Base-by-base conservation (phyloP, 2,888 invertebrate genomes). In the Stenchaetothrips biformis region DNA sequence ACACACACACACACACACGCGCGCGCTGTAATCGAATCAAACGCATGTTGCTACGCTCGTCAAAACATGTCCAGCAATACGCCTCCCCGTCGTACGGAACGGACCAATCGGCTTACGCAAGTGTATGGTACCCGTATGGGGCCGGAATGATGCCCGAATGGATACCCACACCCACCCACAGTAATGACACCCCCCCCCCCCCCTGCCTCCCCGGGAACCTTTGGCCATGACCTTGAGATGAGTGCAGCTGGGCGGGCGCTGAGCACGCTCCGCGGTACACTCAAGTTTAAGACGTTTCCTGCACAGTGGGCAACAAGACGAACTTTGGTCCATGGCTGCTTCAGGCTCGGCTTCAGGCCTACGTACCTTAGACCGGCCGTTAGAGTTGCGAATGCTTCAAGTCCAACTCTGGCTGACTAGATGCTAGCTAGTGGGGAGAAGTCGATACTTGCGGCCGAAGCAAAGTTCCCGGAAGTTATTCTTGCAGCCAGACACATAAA, bases 31-130 rank as follows among this genome's bases (percentile, higher is more conserved):
- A 74, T 74, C 67, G 67, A 74, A 74, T 74, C 67, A 74, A 74
- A 74, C 67, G 67, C 67, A 74, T 74, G 67, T 74, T 74, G 67
- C 67, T 74, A 11, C 25, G 67, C 67, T 74, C 67, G 25, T 74
- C 67, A 74, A 21, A 74, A 74, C 67, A 74, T 74, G 67, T 74
- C 25, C 67, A 74, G 67, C 67, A 74, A 21, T 21, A 67, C 67
- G 21, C 67, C 21, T n/a, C 67, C 67, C 11, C 67, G 67, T 74
- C 67, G n/a, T 25, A 11, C 67, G 67, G 25, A 37, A 37, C 37
- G 67, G n/a, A 7, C 67, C 67, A 74, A 74, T 74, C 67, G 67
- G 67, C 67, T 74, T 74, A 74, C 67, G 67, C 67, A 74, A 74
- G 67, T 74, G 21, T 13, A 18, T 9, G 53, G 53, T 53, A 53